A percentile compares a stretch with the other conserved stretches of the same genome.
Conservation (phyloP, 2,888 invertebrate species). For the Cetonia aurata region DNA sequence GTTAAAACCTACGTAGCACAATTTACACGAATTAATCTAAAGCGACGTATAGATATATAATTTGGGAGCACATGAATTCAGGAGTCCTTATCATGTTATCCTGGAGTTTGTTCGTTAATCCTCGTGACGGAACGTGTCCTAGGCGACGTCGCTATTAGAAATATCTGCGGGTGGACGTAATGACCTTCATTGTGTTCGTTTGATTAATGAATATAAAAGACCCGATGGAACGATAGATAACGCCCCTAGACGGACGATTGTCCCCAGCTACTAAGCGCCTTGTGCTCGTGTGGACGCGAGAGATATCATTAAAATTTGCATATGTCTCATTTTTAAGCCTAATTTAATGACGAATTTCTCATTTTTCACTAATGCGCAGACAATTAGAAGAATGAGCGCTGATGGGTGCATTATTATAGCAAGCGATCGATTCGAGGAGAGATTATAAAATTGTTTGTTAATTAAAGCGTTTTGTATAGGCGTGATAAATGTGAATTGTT, state of each 20-base stretch:
- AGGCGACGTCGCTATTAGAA: constrained; percentile 50
- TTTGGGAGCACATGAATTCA: constrained; percentile 36
- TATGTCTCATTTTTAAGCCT: constrained; percentile 55
- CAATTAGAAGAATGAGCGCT: constrained; percentile 47
- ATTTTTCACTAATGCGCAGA: constrained; percentile 52
- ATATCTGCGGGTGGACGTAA: constrained; percentile 52
- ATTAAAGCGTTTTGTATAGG: constrained; percentile 31
- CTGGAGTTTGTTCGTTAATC: constrained; percentile 45
- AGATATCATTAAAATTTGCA: constrained; percentile 51
- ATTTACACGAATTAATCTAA: constrained; percentile 22
- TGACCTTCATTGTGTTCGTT: constrained; percentile 51
- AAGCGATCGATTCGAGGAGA: not conserved
- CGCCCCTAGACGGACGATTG: constrained; percentile 48
- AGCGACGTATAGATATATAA: constrained; percentile 33
- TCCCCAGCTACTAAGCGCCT: constrained; percentile 28
- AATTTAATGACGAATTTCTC: constrained; percentile 53
- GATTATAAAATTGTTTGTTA: constrained; percentile 37
- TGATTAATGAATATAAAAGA: constrained; percentile 56
- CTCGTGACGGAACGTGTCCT: constrained; percentile 46
- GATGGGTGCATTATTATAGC: not conserved
- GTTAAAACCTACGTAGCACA: constrained; percentile 27
- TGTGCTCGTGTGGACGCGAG: constrained; percentile 46
- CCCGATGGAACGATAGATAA: constrained; percentile 55
- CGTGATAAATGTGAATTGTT: constrained; percentile 24
- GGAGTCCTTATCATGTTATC: constrained; percentile 44